A percentile compares a stretch with the other conserved stretches of the same genome.
Evolutionary conservation across 92 coral and sea anemone genomes (phyloP).

Genomic region (Virgularia gustaviana): DNA sequence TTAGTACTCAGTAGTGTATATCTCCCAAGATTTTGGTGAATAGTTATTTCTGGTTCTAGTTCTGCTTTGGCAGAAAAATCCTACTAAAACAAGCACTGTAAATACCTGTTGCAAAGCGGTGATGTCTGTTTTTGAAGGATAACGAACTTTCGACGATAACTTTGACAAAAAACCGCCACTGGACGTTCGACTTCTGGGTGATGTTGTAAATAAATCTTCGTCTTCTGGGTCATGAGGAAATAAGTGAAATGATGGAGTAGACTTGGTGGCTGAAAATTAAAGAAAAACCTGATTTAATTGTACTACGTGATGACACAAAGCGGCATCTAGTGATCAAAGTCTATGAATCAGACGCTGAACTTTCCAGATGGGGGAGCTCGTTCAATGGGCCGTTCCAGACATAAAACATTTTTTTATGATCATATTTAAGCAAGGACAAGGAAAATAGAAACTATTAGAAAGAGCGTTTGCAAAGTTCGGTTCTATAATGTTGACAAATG

Average conservation of each 20-base stretch:
- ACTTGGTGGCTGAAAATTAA: constrained; percentile 4
- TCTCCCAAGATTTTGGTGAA: too few species aligned
- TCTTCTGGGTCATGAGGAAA: constrained; percentile 36
- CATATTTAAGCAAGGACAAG: too few species aligned
- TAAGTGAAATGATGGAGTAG: constrained; percentile 30
- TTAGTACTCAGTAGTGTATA: too few species aligned
- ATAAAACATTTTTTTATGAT: too few species aligned
- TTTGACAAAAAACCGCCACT: constrained; percentile 28
- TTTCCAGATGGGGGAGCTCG: background rate
- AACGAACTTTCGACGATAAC: constrained; percentile 31
- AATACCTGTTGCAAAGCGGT: constrained; percentile 33
- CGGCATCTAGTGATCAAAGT: background rate
- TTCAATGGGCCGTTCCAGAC: too few species aligned
- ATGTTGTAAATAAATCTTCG: constrained; percentile 14
- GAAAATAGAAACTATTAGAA: too few species aligned
- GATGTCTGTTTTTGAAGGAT: constrained; percentile 33
- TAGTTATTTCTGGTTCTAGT: too few species aligned
- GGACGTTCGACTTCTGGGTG: constrained; percentile 23
- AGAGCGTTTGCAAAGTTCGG: too few species aligned
- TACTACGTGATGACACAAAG: too few species aligned
- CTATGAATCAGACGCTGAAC: background rate
- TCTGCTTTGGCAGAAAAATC: too few species aligned
- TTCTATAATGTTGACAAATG: too few species aligned
- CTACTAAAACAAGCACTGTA: too few species aligned
- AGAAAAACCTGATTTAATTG: background rate